Conservation (phyloP, 2,797 vertebrate species). For the Loriculus beryllinus region DNA sequence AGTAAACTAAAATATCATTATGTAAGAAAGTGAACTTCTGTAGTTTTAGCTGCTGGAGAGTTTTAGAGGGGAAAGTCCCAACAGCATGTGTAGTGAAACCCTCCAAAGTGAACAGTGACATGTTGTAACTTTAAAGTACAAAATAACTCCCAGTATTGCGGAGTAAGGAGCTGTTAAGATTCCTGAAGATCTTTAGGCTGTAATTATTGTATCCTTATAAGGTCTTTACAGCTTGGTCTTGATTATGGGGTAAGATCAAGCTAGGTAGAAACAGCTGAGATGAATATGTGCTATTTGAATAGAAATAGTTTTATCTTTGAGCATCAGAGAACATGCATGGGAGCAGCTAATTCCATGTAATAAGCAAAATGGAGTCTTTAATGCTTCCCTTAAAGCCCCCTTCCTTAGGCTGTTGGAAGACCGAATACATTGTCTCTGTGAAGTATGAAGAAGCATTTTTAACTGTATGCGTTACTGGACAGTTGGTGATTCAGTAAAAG, state of each 20-base stretch:
- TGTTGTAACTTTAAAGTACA: neutral
- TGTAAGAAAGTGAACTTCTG: neutral
- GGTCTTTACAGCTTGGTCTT: neutral
- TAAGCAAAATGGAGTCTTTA: neutral
- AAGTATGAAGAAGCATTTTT: neutral
- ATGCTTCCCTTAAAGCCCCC: neutral
- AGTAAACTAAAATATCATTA: neutral
- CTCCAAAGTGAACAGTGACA: neutral
- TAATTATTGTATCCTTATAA: neutral
- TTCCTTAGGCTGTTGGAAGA: neutral
- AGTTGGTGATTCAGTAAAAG: neutral
- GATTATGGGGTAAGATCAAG: neutral
- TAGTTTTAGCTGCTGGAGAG: neutral
- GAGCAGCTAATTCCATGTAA: neutral
- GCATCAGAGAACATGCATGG: neutral
- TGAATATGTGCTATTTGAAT: neutral
- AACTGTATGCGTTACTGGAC: neutral
- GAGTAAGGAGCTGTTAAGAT: neutral
- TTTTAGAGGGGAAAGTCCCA: neutral
- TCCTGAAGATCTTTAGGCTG: neutral
- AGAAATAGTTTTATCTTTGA: neutral
- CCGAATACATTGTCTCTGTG: neutral
- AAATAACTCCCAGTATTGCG: neutral
- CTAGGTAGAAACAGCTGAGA: neutral
- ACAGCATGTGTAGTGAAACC: neutral